These are phyloP conservation scores for Aspidapion aeneum DNA, from an alignment of 2,888 invertebrate species.

Conservation along the genomic window DNA sequence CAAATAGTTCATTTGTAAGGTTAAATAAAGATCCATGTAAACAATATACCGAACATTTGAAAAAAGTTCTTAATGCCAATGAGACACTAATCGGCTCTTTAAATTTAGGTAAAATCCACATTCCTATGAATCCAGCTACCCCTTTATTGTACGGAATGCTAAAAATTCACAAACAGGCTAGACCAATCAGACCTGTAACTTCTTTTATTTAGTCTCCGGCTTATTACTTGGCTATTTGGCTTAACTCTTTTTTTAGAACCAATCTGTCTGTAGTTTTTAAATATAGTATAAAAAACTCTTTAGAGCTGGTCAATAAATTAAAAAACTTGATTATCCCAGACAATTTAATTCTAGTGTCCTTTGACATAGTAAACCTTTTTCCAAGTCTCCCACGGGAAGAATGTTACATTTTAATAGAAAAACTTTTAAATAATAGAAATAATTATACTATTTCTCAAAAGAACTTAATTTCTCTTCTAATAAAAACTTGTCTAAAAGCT, in stretches of 20 bases:
- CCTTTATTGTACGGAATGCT: constrained; percentile 1
- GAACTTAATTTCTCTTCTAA: too few relatives aligned
- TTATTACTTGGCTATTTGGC: constrained; percentile 4
- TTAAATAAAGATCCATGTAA: constrained; percentile 1
- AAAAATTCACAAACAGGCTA: neutral
- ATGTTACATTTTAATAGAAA: neutral
- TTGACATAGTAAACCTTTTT: neutral
- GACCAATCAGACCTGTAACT: constrained; percentile 1
- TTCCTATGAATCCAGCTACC: constrained; percentile 3
- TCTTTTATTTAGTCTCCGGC: constrained; percentile 3
- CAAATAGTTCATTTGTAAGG: constrained; percentile 1
- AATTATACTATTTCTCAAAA: too few relatives aligned
- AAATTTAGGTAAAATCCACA: neutral
- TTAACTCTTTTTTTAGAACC: too few relatives aligned
- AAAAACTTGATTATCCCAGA: neutral
- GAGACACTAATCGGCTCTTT: neutral
- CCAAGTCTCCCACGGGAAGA: neutral
- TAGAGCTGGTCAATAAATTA: neutral
- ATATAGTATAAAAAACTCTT: constrained; percentile 1
- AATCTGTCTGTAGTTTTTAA: neutral
- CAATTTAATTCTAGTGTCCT: neutral
- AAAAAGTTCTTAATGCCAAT: neutral
- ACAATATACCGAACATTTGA: neutral
- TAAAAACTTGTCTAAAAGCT: too few relatives aligned
- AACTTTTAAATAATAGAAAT: neutral